Base-by-base conservation (phyloP, 1,140 invertebrate genomes). In the Drosophila repletoides region DNA sequence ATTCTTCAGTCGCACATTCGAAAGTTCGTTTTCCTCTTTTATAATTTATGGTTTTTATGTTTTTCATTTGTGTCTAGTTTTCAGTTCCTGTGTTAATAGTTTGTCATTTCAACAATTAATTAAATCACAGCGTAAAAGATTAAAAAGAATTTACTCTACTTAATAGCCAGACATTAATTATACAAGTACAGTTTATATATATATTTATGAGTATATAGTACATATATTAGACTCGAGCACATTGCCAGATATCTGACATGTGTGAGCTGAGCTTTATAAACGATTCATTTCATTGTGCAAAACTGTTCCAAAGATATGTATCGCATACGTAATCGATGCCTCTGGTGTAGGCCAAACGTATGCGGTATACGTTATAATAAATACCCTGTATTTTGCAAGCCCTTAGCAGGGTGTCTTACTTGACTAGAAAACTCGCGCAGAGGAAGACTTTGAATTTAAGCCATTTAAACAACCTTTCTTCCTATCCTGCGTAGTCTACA, bases 21-120 rank as follows among this genome's bases (percentile, higher is more conserved):
- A 7, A 0, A 5, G 6, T 34, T 12, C 9, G 5, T 17, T 38
- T 21, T 26, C n/a, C n/a, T 21, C 5, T 9, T 60, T 49, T 6
- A 22, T 41, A 31, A 51, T 40, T 49, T 51, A 51, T 61, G 45
- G 26, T 46, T 10, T 48, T 31, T n/a, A n/a, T 21, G 24, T 17
- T 52, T 56, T 56, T 46, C 21, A 9, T 17, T 45, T 38, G 28
- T 31, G 24, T 38, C 41, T 22, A 48, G 52, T 33, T 58, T 58
- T 58, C 53, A 58, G 53, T 65, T 65, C 43, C 61, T 65, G 49
- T 45, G 59, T 63, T 63, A 63, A 63, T 63, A 63, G 59, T 55
- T 63, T 55, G 59, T 60, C 63, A 60, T 48, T 66, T 49, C 45
- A 66, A 60, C 63, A 66, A 60, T 66, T 66, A 60, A 60, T 59